Conservation (phyloP, 2,888 invertebrate species). For the Phragmatobia fuliginosa region DNA sequence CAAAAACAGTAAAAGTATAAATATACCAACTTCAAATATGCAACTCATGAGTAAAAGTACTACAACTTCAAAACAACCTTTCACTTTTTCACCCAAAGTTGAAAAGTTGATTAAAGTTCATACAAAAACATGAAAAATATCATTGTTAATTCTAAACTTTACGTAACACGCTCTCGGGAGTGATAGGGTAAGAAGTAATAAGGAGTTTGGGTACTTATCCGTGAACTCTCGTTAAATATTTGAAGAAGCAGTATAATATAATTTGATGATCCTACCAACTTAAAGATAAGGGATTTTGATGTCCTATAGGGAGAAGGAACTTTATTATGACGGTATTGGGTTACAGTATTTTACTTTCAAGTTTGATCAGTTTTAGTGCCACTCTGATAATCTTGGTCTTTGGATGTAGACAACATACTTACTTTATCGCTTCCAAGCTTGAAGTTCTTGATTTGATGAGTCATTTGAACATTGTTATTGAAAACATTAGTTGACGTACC, state of each 20-base stretch:
- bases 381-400: background rate
- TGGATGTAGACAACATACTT: background rate
- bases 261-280: constrained; percentile 11
- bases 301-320: background rate
- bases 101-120: constrained; percentile 9
- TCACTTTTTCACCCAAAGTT: constrained; percentile 24
- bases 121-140: constrained; percentile 34
- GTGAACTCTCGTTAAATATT: constrained; percentile 45
- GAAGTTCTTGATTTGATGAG: background rate
- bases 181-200: constrained; percentile 10
- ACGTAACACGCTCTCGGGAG: constrained; percentile 30
- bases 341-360: background rate
- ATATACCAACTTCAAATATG: background rate
- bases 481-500: too few relatives aligned
- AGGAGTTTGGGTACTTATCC: constrained; percentile 21
- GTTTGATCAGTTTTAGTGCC: background rate
- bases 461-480: too few relatives aligned
- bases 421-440: background rate
- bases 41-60: constrained; percentile 24
- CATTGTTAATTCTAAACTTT: constrained; percentile 42
- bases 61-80: constrained; percentile 28
- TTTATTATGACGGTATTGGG: background rate
- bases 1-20: background rate
- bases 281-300: constrained; percentile 15
- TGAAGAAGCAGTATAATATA: constrained; percentile 27